These are phyloP conservation scores for Ooceraea biroi DNA, from an alignment of 1,140 invertebrate species.

Conservation along the genomic window DNA sequence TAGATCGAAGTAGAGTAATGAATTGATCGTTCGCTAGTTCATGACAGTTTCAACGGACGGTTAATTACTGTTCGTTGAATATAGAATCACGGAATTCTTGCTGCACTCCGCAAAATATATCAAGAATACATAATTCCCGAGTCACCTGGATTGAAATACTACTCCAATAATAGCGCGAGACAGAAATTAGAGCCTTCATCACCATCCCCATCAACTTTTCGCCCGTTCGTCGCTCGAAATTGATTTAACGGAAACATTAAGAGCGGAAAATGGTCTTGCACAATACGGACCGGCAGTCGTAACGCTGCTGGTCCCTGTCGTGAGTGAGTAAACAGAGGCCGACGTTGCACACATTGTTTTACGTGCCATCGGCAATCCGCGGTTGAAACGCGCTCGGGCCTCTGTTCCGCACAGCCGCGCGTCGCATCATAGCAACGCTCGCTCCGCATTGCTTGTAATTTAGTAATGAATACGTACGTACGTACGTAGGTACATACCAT, in stretches of 20 bases:
- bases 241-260: slow-evolving; percentile 22
- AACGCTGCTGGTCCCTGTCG: slow-evolving; percentile 25
- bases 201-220: background rate
- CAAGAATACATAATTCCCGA: slow-evolving; percentile 15
- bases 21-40: slow-evolving; percentile 32
- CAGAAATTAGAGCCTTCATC: no score
- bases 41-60: slow-evolving; percentile 4
- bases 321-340: slow-evolving; percentile 31
- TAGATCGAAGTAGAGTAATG: slow-evolving; percentile 30
- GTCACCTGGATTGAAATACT: no score
- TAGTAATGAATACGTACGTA: slow-evolving; percentile 78
- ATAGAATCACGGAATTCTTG: background rate
- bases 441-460: slow-evolving; percentile 72
- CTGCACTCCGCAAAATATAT: slow-evolving; percentile 18
- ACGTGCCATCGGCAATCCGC: slow-evolving; percentile 73
- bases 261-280: background rate
- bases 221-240: background rate
- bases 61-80: slow-evolving; percentile 29
- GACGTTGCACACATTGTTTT: slow-evolving; percentile 59
- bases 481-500: slow-evolving; percentile 7
- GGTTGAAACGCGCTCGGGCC: slow-evolving; percentile 62
- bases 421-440: slow-evolving; percentile 26
- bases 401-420: slow-evolving; percentile 32
- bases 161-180: no score
- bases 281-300: background rate